phyloP scores from a whole-genome alignment of 92 coral and sea anemone species.

The Paragorgia papillata region DNA sequence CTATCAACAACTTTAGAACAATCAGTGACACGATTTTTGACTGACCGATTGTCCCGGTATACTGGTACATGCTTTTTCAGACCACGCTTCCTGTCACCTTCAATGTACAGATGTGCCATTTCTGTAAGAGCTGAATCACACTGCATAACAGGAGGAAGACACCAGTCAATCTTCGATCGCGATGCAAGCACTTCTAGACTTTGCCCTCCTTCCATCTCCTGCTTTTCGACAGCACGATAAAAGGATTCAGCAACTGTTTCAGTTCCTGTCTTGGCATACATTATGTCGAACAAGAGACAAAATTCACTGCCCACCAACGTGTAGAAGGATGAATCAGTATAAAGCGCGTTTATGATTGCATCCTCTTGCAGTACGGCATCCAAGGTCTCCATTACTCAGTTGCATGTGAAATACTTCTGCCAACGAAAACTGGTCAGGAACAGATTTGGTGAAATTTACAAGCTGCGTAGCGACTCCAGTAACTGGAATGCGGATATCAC shows the following conservation, averaged over 20 bases:
- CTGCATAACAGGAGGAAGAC: no score
- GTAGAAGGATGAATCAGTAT: no score
- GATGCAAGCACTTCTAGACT: background rate
- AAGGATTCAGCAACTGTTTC: no score
- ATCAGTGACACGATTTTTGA: constrained; percentile 7
- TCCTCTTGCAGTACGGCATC: constrained; percentile 18
- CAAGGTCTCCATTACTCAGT: constrained; percentile 1
- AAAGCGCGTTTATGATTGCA: constrained; percentile 1
- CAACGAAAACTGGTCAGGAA: constrained; percentile 7
- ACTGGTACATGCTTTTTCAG: constrained; percentile 2
- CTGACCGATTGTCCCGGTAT: constrained; percentile 1
- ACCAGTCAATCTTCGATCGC: no score
- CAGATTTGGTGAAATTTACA: constrained; percentile 5
- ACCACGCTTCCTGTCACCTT: constrained; percentile 12
- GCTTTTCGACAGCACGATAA: constrained; percentile 14
- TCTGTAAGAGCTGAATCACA: no score
- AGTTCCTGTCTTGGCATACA: no score
- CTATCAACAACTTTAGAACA: constrained; percentile 16
- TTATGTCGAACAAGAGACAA: no score
- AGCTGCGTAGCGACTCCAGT: background rate
- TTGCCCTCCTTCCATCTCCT: constrained; percentile 28
- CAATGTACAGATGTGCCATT: constrained; percentile 2
- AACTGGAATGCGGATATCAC: background rate
- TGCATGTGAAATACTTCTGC: constrained; percentile 4
- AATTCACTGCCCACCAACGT: no score